Evolutionary conservation across 2,888 invertebrate species (phyloP).

Genomic region (Ichneumon xanthorius): DNA sequence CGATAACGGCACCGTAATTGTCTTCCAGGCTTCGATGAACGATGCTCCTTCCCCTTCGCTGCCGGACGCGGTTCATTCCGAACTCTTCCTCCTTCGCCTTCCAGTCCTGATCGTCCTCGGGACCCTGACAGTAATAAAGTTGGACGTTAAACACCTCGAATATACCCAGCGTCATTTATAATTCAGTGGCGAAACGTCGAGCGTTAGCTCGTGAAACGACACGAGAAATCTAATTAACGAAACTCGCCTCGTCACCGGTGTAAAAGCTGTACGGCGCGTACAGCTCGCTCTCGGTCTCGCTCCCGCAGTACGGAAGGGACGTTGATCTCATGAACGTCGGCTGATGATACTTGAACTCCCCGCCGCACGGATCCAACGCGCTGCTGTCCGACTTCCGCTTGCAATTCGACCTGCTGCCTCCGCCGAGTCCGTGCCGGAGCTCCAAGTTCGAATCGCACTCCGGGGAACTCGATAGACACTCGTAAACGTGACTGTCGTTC

Average conservation of each 20-base stretch:
- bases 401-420: conserved; percentile 81
- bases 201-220: background rate
- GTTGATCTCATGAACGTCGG: conserved; percentile 87
- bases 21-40: conserved; percentile 95
- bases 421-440: conserved; percentile 82
- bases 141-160: conserved; percentile 12
- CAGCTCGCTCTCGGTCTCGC: conserved; percentile 93
- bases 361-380: conserved; percentile 85
- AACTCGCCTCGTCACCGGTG: conserved; percentile 86
- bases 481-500: conserved; percentile 88
- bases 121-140: conserved; percentile 80
- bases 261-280: conserved; percentile 93
- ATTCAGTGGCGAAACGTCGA: background rate
- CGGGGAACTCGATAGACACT: conserved; percentile 89
- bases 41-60: conserved; percentile 92
- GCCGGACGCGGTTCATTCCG: conserved; percentile 87
- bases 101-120: conserved; percentile 86
- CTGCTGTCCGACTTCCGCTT: conserved; percentile 86
- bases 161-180: background rate
- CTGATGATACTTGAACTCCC: conserved; percentile 88
- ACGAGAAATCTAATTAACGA: conserved; percentile 14
- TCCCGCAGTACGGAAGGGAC: conserved; percentile 93
- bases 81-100: conserved; percentile 83
- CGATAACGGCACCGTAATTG: conserved; percentile 95
- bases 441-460: conserved; percentile 88